Base-by-base conservation (phyloP, 2,888 invertebrate species). In the Habroteleia sp. region DNA sequence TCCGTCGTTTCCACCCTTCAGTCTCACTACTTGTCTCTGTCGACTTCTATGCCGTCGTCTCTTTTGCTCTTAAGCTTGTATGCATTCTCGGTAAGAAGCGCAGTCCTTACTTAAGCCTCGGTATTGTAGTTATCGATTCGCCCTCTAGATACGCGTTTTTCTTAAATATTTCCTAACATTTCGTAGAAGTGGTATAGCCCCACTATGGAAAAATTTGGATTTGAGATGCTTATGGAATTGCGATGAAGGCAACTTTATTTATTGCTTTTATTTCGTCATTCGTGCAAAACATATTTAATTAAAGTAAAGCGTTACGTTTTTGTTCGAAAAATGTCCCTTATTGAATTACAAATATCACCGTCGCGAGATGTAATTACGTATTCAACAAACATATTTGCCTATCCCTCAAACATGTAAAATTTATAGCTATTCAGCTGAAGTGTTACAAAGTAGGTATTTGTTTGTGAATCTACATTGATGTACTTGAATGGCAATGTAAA, bases 111-210 rank as follows among this genome's bases (percentile, higher is more conserved):
- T 82, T 83, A 82, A 81, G 81, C 81, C 81, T 80, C 80, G 77
- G 79, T 81, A 85, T 84, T 85, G 85, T 86, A 84, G 82, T 78
- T 86, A 86, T 86, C 84, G 86, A 87, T 87, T 86, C 79, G 79
- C 42, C n/a, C 76, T 77, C 78, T 77, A 74, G 79, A 79, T 82
- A 80, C 83, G 80, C 82, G 81, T 85, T 85, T 86, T 85, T 85
- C 85, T 83, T 82, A 77, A 79, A 80, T 80, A 82, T 85, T 83
- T 84, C 78, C 81, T 81, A 81, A 82, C 78, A 74, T 82, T 81
- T 81, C 75, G 42, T 63, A 62, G 5, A 16, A 39, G 11, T 25
- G 54, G 25, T 20, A 29, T 11, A 29, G 23, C 20, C 27, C 13
- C 48, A 13, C 39, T 33, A 39, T 29, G 29, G 14, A 54, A 39